These are phyloP conservation scores for Mohoua ochrocephala DNA, from an alignment of 2,113 vertebrate species.

Conservation along the genomic window DNA sequence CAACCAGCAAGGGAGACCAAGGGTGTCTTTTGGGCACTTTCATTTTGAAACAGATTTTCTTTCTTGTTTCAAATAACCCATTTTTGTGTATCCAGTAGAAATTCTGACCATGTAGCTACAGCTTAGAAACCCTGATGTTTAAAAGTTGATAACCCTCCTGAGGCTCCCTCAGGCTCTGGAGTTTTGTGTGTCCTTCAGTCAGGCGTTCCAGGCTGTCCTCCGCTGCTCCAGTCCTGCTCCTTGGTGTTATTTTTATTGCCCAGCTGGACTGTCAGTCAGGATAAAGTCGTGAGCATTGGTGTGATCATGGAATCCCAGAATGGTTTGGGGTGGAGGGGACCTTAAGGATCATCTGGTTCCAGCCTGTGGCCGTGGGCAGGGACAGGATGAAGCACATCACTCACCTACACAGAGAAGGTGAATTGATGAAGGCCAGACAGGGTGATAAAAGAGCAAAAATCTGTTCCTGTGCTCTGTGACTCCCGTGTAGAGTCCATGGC, in stretches of 20 bases:
- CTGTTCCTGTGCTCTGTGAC: not conserved
- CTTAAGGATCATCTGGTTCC: not conserved
- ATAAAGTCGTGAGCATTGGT: not conserved
- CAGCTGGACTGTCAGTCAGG: not conserved
- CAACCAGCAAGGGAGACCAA: not conserved
- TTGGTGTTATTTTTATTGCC: not conserved
- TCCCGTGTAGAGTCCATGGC: not conserved
- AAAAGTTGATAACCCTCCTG: not conserved
- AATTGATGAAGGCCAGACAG: not conserved
- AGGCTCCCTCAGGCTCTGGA: not conserved
- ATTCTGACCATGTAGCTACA: not conserved
- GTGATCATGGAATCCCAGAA: not conserved
- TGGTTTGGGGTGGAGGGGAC: not conserved
- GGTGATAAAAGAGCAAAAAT: not conserved
- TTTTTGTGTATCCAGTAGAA: not conserved
- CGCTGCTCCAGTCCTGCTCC: not conserved
- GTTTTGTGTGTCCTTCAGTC: not conserved
- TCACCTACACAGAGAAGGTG: not conserved
- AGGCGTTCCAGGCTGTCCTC: not conserved
- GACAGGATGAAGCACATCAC: not conserved
- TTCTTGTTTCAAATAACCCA: not conserved
- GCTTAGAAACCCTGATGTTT: not conserved
- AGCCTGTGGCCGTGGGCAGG: not conserved
- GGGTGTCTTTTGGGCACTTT: not conserved
- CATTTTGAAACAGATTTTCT: not conserved